Conservation (phyloP, 1,140 invertebrate genomes). For the Euura lappo region DNA sequence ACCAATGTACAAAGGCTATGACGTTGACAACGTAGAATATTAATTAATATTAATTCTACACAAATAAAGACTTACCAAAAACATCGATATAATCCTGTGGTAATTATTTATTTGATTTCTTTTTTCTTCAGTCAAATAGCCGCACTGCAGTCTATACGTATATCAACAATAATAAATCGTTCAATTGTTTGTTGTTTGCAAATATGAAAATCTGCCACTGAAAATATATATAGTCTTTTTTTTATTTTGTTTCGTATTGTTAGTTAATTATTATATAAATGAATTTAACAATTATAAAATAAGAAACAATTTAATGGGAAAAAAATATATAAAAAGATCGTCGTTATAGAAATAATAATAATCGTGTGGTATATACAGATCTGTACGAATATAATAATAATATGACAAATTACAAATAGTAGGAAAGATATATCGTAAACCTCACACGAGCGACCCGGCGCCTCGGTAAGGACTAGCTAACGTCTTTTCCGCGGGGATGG, state of each 20-base stretch:
- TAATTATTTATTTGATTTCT: background rate
- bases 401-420: no score
- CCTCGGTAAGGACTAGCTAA: constrained; percentile 51
- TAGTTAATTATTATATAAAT: background rate
- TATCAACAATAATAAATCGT: background rate
- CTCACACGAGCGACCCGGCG: constrained; percentile 20
- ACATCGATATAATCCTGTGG: constrained; percentile 30
- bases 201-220: no score
- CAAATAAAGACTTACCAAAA: constrained; percentile 21
- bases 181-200: no score
- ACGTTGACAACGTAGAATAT: no score
- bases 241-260: background rate
- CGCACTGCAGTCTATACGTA: background rate
- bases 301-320: background rate
- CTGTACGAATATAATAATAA: no score
- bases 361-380: background rate
- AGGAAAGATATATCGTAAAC: no score
- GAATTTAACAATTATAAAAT: background rate
- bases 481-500: constrained; percentile 46
- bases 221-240: no score
- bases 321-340: no score
- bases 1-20: no score
- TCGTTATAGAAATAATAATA: background rate
- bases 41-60: no score
- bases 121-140: background rate